Evolutionary conservation across 2,113 vertebrate genomes (phyloP), one percentile per base, ranked within the genome.

Genomic region (cattle (Bos taurus)): DNA sequence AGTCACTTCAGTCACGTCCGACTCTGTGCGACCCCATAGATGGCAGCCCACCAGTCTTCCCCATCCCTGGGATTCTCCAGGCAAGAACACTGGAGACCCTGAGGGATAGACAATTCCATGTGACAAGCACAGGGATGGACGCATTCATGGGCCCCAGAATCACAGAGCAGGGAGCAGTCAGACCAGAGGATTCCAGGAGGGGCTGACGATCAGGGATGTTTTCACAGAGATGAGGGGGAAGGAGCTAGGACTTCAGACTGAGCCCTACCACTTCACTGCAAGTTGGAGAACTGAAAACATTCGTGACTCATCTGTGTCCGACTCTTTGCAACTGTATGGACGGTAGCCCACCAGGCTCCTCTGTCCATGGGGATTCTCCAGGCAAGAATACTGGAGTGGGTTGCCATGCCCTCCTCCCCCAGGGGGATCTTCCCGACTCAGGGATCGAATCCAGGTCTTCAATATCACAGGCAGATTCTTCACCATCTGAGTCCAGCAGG

Each of bases 151-250:
- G 50, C 5, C 23, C 62, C 25, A 6, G 40, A 8, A 11, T 48
- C 46, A 46, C 10, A 74, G 52, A 46, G 52, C 10, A 4, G n/a
- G 33, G 13, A 16, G 26, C 17, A 21, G 23, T 0, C 28, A 16
- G 16, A n/a, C 21, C 15, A 2, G 0, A 8, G 14, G 50, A 30
- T 7, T 8, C 23, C 11, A 1, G 11, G 8, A 1, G 19, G 13
- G 0, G 15, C 8, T 7, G 23, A 48, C 2, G 5, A 26, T 60
- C 36, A 8, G 11, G 3, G 26, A 64, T 9, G 12, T 25, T 16
- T 60, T 71, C 16, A 5, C 16, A 83, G 60, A 57, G n/a, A 59
- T 0, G 23, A 78, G 33, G 33, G 3, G 0, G 5, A 52, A 21
- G 10, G 13, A 4, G 26, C 26, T 1, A 2, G 13, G 1, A 12